These are phyloP conservation scores for Netelia melanura DNA, from an alignment of 2,888 invertebrate genomes.

Conservation along the genomic window DNA sequence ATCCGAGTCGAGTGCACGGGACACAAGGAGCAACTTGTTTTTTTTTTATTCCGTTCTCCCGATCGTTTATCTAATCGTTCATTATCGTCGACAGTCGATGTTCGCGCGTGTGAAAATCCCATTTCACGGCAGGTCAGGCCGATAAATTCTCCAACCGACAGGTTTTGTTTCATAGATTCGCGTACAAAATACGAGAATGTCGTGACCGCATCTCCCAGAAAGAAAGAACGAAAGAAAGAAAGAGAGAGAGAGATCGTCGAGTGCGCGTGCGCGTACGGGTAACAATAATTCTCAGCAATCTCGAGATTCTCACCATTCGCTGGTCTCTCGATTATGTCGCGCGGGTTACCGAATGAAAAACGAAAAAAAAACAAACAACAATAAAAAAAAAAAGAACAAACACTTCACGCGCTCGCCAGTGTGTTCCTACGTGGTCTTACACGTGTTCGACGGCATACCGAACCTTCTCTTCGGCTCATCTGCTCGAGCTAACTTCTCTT, in stretches of 20 bases:
- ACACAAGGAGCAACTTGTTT: no score
- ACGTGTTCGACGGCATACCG: conserved; percentile 62
- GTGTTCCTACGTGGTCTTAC: conserved; percentile 59
- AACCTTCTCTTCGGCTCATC: conserved; percentile 10
- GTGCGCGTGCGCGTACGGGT: conserved; percentile 1
- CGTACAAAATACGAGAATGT: no score
- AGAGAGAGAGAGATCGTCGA: conserved; percentile 27
- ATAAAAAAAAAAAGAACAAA: conserved; percentile 3
- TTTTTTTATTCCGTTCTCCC: no score
- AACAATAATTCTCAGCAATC: conserved; percentile 54
- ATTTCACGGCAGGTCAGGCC: no score
- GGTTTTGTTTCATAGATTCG: no score
- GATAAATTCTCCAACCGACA: no score
- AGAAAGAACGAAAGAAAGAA: neutral
- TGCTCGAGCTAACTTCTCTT: conserved; percentile 20
- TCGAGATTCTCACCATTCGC: conserved; percentile 45
- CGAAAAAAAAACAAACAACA: neutral
- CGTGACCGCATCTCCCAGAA: no score
- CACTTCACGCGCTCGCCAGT: conserved; percentile 35
- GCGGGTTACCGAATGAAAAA: neutral
- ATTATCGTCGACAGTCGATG: no score
- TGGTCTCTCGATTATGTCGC: conserved; percentile 32
- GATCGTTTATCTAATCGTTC: no score
- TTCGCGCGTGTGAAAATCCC: no score
- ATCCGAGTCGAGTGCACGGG: no score